phyloP scores from a whole-genome alignment of 2,888 invertebrate genomes.

The Drosophila monieri region DNA sequence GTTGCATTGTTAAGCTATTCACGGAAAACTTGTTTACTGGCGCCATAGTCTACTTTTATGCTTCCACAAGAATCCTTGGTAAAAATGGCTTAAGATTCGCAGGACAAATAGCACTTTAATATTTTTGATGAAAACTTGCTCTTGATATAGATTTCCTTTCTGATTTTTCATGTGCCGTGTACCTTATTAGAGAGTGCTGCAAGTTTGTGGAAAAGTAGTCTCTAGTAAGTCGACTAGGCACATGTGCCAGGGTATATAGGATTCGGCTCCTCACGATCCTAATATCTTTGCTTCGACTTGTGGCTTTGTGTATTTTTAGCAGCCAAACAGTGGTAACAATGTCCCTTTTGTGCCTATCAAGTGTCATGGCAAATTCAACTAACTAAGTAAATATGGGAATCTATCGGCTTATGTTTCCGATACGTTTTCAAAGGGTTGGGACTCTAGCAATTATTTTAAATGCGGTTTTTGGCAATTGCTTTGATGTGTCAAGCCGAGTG shows the following conservation, averaged over 20 bases:
- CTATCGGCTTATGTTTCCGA: constrained; percentile 10
- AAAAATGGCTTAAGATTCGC: not conserved
- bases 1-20: constrained; percentile 1
- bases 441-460: constrained; percentile 38
- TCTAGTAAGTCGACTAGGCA: not conserved
- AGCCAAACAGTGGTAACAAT: not conserved
- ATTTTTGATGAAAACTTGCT: not conserved
- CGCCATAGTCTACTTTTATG: not conserved
- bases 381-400: constrained; percentile 6
- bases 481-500: constrained; percentile 28
- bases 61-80: not conserved
- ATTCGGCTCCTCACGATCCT: not conserved
- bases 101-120: not conserved
- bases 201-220: not conserved
- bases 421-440: constrained; percentile 21
- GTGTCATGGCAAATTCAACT: constrained; percentile 22
- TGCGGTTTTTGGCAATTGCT: constrained; percentile 39
- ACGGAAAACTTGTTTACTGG: constrained; percentile 7
- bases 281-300: constrained; percentile 1
- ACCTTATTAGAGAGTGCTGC: too few species aligned
- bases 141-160: too few species aligned
- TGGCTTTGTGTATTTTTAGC: constrained; percentile 10
- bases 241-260: not conserved
- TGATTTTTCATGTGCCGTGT: too few species aligned
- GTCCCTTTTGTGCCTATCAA: constrained; percentile 14